Percentiles rank a stretch among this genome's conserved stretches.
These are phyloP conservation scores for Hermatobates lingyangjiaoensis DNA, from an alignment of 1,140 invertebrate species.

Conservation along the genomic window DNA sequence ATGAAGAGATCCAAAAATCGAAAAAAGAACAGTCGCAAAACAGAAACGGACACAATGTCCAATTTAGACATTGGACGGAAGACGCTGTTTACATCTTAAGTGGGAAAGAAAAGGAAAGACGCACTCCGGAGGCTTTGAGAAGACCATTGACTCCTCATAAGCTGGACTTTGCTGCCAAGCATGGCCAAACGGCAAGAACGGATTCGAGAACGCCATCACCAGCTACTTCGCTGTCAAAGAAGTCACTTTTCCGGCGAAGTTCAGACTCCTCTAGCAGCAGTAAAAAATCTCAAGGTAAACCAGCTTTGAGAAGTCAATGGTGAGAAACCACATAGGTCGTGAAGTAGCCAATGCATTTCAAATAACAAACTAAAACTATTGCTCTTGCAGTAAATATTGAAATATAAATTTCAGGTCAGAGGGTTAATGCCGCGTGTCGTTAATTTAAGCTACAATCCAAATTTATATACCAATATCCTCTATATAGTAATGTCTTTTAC, in stretches of 20 bases:
- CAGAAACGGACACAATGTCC: slow-evolving; percentile 12
- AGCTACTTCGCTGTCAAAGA: slow-evolving; percentile 14
- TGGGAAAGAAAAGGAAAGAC: background rate
- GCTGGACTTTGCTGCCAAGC: slow-evolving; percentile 7
- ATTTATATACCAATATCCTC: no score
- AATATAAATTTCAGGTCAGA: no score
- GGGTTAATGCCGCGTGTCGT: no score
- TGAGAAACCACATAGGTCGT: no score
- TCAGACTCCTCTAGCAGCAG: slow-evolving; percentile 18
- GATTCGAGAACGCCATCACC: slow-evolving; percentile 17
- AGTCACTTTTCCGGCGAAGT: slow-evolving; percentile 16
- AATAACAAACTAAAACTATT: no score
- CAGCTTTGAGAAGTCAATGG: no score
- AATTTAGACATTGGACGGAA: slow-evolving; percentile 12
- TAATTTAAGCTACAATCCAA: no score
- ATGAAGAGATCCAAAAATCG: slow-evolving; percentile 8
- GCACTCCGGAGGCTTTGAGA: slow-evolving; percentile 9
- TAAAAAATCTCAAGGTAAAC: slow-evolving; percentile 9
- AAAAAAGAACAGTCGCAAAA: background rate
- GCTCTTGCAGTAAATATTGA: no score
- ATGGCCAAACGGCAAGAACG: slow-evolving; percentile 8
- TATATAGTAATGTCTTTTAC: no score
- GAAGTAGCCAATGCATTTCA: no score
- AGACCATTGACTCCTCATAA: slow-evolving; percentile 4
- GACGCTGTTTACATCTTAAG: slow-evolving; percentile 3